Evolutionary conservation across 1,140 invertebrate species (phyloP), one percentile per base, ranked within the genome.

Genomic region (Drosophila navojoa): DNA sequence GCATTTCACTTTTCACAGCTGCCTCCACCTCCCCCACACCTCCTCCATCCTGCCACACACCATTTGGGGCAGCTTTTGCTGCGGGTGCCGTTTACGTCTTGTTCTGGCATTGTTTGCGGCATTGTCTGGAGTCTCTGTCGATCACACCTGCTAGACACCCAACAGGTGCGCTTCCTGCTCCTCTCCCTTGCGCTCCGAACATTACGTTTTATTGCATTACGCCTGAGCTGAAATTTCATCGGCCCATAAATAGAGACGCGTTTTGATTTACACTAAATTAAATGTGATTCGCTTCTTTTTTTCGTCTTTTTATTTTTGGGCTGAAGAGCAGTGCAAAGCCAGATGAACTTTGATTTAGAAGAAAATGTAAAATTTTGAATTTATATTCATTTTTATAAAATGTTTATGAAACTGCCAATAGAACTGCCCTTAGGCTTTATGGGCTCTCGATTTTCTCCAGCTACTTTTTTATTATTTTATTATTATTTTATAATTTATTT

Each of bases 231-330:
- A 60, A 77, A 78, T 82, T 81, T 75, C 78, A 77, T 69, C 38
- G 44, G 16, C 44, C 47, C 52, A 73, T 68, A 73, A 73, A 73
- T 69, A 69, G 50, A 38, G 64, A 16, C 68, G 60, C 52, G 60
- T 63, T 76, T 76, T 79, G 76, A 77, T 89, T 84, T 89, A 71
- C 85, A 79, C 84, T 89, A 89, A 84, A 87, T 87, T 84, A 84
- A 87, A 87, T 87, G 76, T 77, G 84, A 89, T 89, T 27, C 27
- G 35, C 1, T 38, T 38, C 3, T 38, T 4, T 38, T 32, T 9
- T 32, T 10, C 32, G 0, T 29, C 27, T 22, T 22, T 19, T 9
- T 35, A 3, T 35, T 35, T 10, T 35, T 35, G 9, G 32, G 7
- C 32, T 7, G 7, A 35, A 6, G 7, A 7, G 7, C 19, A 35